A percentile compares a stretch with the other conserved stretches of the same genome.
phyloP scores from a whole-genome alignment of 2,113 vertebrate species.

The Lucifuga dentata region DNA sequence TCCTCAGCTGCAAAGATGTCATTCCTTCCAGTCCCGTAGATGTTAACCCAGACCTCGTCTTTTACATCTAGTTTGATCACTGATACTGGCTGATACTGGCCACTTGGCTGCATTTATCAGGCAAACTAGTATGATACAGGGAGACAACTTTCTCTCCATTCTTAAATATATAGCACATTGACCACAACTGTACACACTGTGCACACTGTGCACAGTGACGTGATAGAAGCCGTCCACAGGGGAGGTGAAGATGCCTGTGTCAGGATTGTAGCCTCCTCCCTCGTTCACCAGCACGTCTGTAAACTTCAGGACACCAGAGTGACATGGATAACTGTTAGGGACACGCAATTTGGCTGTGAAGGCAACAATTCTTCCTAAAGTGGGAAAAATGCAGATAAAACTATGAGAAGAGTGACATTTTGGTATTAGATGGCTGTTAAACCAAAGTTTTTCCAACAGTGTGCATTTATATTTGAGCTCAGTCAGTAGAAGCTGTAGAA shows the following conservation, averaged over 20 bases:
- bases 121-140: slow-evolving; percentile 50
- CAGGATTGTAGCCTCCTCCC: slow-evolving; percentile 44
- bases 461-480: too few species aligned
- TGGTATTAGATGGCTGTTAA: too few species aligned
- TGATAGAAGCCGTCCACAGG: slow-evolving; percentile 47
- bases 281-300: slow-evolving; percentile 45
- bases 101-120: slow-evolving; percentile 56
- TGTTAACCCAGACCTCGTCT: slow-evolving; percentile 41
- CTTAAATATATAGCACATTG: slow-evolving; percentile 52
- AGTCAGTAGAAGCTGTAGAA: too few species aligned
- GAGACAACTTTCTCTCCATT: slow-evolving; percentile 68
- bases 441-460: too few species aligned
- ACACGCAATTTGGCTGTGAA: slow-evolving; percentile 59
- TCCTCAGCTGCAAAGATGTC: slow-evolving; percentile 58
- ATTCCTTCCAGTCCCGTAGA: slow-evolving; percentile 42
- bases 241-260: slow-evolving; percentile 48
- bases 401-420: too few species aligned
- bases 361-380: slow-evolving; percentile 36
- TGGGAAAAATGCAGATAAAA: neutral
- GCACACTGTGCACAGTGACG: slow-evolving; percentile 49
- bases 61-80: slow-evolving; percentile 36
- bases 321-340: slow-evolving; percentile 50
- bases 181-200: slow-evolving; percentile 45
- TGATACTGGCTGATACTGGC: slow-evolving; percentile 53
- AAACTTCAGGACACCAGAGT: slow-evolving; percentile 52